Conservation (phyloP, 1,140 invertebrate genomes). For the Melipona quadrifasciata region DNA sequence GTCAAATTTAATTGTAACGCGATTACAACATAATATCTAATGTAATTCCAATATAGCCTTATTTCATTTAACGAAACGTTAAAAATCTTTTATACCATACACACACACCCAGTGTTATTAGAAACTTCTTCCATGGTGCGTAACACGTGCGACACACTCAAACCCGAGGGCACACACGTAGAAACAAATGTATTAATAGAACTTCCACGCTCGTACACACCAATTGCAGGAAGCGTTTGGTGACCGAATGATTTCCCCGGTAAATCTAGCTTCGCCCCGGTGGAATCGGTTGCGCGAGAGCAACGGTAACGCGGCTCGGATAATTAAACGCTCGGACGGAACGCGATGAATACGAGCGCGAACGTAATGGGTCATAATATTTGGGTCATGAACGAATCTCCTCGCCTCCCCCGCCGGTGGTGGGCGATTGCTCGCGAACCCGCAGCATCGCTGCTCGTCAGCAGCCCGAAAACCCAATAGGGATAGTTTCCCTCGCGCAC, state of each 20-base stretch:
- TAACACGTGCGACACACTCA: not conserved
- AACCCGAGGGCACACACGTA: not conserved
- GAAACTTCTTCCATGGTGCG: too few relatives aligned
- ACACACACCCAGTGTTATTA: too few relatives aligned
- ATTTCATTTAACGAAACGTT: too few relatives aligned
- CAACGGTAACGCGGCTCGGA: not conserved
- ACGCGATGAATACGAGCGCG: slow-evolving; percentile 3
- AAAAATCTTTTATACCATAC: too few relatives aligned
- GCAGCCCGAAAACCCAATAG: too few relatives aligned
- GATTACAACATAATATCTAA: too few relatives aligned
- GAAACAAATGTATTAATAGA: not conserved
- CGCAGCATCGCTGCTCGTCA: not conserved
- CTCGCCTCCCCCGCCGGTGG: too few relatives aligned
- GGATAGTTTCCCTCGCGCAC: not conserved
- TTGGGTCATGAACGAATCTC: slow-evolving; percentile 38
- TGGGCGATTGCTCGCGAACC: not conserved
- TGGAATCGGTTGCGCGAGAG: not conserved
- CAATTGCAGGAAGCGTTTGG: not conserved
- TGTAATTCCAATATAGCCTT: too few relatives aligned
- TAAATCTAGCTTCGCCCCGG: not conserved
- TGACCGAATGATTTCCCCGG: not conserved
- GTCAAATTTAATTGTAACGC: too few relatives aligned
- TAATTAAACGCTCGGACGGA: slow-evolving; percentile 22
- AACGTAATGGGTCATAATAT: slow-evolving; percentile 32
- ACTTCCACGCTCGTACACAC: not conserved